phyloP scores from a whole-genome alignment of 1,140 invertebrate species.

The Propsilocerus akamusi region DNA sequence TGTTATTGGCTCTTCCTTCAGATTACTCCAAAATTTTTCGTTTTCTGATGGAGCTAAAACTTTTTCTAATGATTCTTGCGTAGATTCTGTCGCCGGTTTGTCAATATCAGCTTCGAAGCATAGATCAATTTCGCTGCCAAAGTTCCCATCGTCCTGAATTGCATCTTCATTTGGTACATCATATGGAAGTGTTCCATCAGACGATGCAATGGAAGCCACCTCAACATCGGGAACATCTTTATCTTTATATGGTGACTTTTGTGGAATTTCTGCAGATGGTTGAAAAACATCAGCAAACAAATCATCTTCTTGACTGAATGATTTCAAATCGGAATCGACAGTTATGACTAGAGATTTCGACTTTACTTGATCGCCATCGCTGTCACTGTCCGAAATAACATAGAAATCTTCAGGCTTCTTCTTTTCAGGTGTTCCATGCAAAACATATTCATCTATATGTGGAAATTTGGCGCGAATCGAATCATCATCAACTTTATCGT shows the following conservation, averaged over 20 bases:
- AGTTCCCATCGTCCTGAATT: neutral
- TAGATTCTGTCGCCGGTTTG: too few species aligned
- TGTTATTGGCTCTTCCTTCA: neutral
- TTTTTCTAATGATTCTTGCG: neutral
- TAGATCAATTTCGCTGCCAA: neutral
- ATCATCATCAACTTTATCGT: conserved; percentile 5
- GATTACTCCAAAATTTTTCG: neutral
- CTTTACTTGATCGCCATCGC: conserved; percentile 6
- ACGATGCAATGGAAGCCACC: neutral
- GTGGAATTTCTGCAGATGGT: conserved; percentile 5
- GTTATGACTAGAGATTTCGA: conserved; percentile 20
- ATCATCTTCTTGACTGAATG: conserved; percentile 32
- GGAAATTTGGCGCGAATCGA: conserved; percentile 19
- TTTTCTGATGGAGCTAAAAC: neutral
- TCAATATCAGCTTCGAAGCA: neutral
- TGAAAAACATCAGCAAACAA: conserved; percentile 46
- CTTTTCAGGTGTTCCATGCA: neutral
- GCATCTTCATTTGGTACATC: conserved; percentile 6
- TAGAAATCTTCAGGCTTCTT: conserved; percentile 7
- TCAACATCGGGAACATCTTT: conserved; percentile 1
- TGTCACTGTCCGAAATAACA: conserved; percentile 9
- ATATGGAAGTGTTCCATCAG: neutral
- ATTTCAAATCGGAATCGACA: conserved; percentile 8
- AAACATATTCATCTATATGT: conserved; percentile 9
- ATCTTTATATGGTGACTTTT: conserved; percentile 7